These are phyloP conservation scores for Caenorhabditis macrosperma DNA, from an alignment of 2,888 invertebrate species.

Conservation along the genomic window DNA sequence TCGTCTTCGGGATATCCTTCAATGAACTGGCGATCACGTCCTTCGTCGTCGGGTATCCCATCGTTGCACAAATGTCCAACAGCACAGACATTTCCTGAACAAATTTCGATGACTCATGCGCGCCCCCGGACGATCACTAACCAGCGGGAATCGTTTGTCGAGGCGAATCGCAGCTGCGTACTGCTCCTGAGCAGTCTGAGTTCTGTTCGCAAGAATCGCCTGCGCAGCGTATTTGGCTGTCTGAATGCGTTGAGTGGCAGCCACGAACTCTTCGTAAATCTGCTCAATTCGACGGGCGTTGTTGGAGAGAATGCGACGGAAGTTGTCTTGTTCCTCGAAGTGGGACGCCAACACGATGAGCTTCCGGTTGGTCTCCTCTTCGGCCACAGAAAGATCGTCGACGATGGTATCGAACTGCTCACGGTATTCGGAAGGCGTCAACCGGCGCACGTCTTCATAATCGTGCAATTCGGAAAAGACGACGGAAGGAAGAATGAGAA, in stretches of 20 bases:
- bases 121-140: not conserved
- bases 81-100: constrained; percentile 37
- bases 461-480: constrained; percentile 18
- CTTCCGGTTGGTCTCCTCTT: constrained; percentile 37
- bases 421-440: constrained; percentile 15
- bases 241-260: constrained; percentile 13
- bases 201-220: constrained; percentile 22
- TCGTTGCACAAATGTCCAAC: constrained; percentile 4
- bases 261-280: constrained; percentile 6
- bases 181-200: constrained; percentile 20
- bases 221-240: constrained; percentile 24
- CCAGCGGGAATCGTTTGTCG: constrained; percentile 16
- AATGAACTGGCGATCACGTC: constrained; percentile 21
- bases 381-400: constrained; percentile 10
- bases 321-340: constrained; percentile 26
- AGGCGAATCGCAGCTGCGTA: constrained; percentile 8
- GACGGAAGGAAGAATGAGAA: constrained; percentile 4
- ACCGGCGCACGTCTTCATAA: constrained; percentile 28
- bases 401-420: constrained; percentile 36
- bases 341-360: constrained; percentile 22
- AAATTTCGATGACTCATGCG: not conserved
- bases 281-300: not conserved
- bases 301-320: constrained; percentile 13
- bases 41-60: constrained; percentile 4
- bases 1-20: constrained; percentile 11